A percentile compares a stretch with the other conserved stretches of the same genome.
Evolutionary conservation across 1,140 invertebrate species (phyloP).

Genomic region (Holcopasites calliopsidis): DNA sequence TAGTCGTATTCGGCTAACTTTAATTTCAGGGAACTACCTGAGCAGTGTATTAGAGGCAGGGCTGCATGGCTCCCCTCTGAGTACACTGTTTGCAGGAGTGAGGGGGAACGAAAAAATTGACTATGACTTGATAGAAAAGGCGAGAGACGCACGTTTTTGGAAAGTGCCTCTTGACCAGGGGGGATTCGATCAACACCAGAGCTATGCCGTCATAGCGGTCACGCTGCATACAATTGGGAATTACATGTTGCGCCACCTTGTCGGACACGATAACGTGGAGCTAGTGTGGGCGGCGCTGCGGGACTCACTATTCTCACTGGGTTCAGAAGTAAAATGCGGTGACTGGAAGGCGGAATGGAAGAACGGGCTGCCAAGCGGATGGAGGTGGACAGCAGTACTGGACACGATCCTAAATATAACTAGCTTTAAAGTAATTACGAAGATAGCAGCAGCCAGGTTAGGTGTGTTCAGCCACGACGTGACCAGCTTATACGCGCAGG

Average conservation of each 20-base stretch:
- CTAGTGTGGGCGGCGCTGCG: background rate
- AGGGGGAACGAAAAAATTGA: background rate
- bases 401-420: background rate
- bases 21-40: background rate
- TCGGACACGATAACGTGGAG: background rate
- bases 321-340: background rate
- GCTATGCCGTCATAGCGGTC: background rate
- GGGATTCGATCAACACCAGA: slow-evolving; percentile 11
- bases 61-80: background rate
- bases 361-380: background rate
- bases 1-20: too few relatives aligned
- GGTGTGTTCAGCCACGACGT: background rate
- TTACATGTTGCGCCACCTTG: background rate
- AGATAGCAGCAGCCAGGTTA: background rate
- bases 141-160: background rate
- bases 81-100: background rate
- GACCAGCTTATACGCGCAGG: background rate
- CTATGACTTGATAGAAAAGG: background rate
- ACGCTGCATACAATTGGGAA: background rate
- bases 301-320: background rate
- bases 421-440: background rate
- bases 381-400: background rate
- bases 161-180: slow-evolving; percentile 6
- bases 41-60: background rate
- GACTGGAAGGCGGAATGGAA: background rate